A percentile compares a stretch with the other conserved stretches of the same genome.
These are phyloP conservation scores for Anguilla marmorata DNA, from an alignment of 2,797 vertebrate genomes.

Conservation along the genomic window DNA sequence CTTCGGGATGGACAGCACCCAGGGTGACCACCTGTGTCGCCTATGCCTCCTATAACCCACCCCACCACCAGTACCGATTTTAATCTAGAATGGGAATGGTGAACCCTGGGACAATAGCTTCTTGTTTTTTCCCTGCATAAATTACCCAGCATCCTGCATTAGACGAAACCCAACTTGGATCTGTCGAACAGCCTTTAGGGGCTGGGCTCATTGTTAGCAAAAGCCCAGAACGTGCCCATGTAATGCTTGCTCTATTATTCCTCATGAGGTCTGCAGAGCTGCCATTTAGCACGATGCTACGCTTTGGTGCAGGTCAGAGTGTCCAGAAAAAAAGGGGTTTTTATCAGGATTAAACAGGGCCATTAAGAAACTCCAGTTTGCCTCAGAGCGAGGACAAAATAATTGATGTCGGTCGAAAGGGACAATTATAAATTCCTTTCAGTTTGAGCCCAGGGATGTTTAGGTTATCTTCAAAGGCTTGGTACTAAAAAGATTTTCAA, in stretches of 20 bases:
- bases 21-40: background rate
- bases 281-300: background rate
- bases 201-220: background rate
- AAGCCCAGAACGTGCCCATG: background rate
- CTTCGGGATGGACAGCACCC: background rate
- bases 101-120: background rate
- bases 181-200: background rate
- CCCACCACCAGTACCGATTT: background rate
- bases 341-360: slow-evolving; percentile 9
- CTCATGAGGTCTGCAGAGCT: background rate
- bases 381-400: slow-evolving; percentile 2
- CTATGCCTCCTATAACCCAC: background rate
- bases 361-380: background rate
- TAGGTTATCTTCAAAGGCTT: slow-evolving; percentile 1
- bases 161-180: background rate
- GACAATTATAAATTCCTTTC: slow-evolving; percentile 2
- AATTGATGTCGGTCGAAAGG: background rate
- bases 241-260: background rate
- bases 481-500: background rate
- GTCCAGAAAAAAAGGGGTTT: background rate
- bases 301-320: background rate
- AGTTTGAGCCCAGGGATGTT: background rate
- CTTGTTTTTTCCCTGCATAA: background rate
- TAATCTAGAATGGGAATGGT: background rate
- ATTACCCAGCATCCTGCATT: background rate